Evolutionary conservation across 2,888 invertebrate genomes (phyloP), one percentile per base, ranked within the genome.

Genomic region (Zeuzera pyrina): DNA sequence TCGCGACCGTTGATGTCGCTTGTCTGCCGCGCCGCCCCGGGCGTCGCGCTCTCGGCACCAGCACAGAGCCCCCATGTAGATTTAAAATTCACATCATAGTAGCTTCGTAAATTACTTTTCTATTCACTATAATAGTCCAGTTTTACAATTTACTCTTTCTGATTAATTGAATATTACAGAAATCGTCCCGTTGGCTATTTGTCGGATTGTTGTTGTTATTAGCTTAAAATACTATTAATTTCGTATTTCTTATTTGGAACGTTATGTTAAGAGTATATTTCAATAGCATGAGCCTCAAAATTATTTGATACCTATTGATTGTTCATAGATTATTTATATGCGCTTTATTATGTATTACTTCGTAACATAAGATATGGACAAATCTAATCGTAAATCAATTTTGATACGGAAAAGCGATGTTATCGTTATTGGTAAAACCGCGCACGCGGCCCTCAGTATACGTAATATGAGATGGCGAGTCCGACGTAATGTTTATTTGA

Each of bases 401-500:
- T 62, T 49, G 53, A 51, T 51, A 45, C 42, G 53, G 53, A 60
- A 61, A 68, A 57, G 57, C 33, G 56, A 55, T 58, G 63, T 62
- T 66, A 64, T 61, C 58, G 57, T 57, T 70, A 71, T 71, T 66
- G 62, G 55, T 44, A 43, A 55, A 61, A 50, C 55, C 62, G 50
- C 62, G 58, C 52, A 54, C 56, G 62, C 55, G 59, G 51, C 57
- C 28, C 55, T 50, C 38, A 42, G 43, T 53, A 61, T 65, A n/a
- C n/a, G n/a, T n/a, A 58, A 65, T 63, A 62, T 62, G 66, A 59
- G 61, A 66, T 52, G 63, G 60, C 61, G 55, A 61, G 63, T 66
- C 30, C 61, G 49, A 49, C 57, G 63, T 76, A 78, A 78, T 77
- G 73, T 74, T 71, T 77, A 76, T 79, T 79, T 78, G 76, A 79